A percentile compares a stretch with the other conserved stretches of the same genome.
Evolutionary conservation across 2,888 invertebrate species (phyloP).

Genomic region (Chrysolina americana): DNA sequence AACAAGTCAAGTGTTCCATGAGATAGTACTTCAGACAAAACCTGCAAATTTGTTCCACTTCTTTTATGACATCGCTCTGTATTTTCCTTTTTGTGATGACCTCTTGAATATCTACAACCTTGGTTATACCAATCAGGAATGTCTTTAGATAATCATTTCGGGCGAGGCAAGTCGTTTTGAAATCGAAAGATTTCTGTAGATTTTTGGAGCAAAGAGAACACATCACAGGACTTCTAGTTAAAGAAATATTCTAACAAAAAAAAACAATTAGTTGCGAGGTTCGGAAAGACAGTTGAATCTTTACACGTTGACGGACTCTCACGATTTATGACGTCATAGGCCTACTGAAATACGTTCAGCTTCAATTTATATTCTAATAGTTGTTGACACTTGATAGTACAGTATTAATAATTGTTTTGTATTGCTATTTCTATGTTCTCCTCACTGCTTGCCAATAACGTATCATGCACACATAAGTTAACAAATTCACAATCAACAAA

Average conservation of each 20-base stretch:
- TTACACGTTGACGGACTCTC: too few relatives aligned
- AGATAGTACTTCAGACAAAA: slow-evolving; percentile 33
- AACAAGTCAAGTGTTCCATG: neutral
- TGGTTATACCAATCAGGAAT: neutral
- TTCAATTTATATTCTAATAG: too few relatives aligned
- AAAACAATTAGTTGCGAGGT: neutral
- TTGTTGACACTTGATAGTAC: too few relatives aligned
- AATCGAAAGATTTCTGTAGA: slow-evolving; percentile 33
- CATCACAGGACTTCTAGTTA: slow-evolving; percentile 9
- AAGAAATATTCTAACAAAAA: neutral
- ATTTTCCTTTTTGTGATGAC: neutral
- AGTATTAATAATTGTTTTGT: too few relatives aligned
- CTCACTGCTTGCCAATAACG: too few relatives aligned
- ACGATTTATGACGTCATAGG: too few relatives aligned
- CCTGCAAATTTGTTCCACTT: slow-evolving; percentile 31
- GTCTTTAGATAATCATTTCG: slow-evolving; percentile 30
- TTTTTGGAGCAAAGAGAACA: slow-evolving; percentile 23
- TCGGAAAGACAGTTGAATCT: too few relatives aligned
- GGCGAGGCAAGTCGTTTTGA: slow-evolving; percentile 31
- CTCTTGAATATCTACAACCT: slow-evolving; percentile 20
- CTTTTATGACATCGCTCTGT: neutral
- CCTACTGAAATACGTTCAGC: too few relatives aligned
- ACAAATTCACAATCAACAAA: too few relatives aligned
- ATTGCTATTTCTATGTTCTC: too few relatives aligned
- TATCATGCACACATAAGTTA: too few relatives aligned